A percentile compares a stretch with the other conserved stretches of the same genome.
Evolutionary conservation across 2,888 invertebrate genomes (phyloP).

Genomic region (Stenolophus ochropezus): DNA sequence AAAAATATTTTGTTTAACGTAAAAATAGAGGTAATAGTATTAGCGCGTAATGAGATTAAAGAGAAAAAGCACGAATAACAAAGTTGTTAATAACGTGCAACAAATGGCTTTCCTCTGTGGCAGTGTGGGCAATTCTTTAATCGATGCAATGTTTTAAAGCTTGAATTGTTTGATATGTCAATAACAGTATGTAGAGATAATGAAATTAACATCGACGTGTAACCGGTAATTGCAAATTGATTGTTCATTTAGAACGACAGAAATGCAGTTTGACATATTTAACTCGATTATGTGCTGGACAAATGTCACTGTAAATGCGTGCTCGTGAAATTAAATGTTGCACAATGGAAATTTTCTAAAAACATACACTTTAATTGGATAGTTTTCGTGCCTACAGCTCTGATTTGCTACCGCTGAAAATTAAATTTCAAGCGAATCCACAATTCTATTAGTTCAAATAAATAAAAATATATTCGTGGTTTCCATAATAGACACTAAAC

Average conservation of each 20-base stretch:
- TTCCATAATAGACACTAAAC: too few relatives aligned
- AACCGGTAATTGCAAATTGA: slow-evolving; percentile 59
- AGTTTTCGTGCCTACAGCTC: neutral
- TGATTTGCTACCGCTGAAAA: neutral
- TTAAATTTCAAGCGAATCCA: neutral
- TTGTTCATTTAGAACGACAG: slow-evolving; percentile 60
- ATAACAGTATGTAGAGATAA: slow-evolving; percentile 58
- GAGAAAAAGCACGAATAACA: slow-evolving; percentile 3
- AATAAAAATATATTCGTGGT: too few relatives aligned
- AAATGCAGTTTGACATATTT: slow-evolving; percentile 60
- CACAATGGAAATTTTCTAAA: slow-evolving; percentile 14
- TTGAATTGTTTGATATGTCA: slow-evolving; percentile 57
- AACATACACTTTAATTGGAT: neutral
- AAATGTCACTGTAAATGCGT: slow-evolving; percentile 54
- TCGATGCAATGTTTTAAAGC: slow-evolving; percentile 37
- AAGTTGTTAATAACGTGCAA: slow-evolving; percentile 13
- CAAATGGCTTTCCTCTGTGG: slow-evolving; percentile 2
- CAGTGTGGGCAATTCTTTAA: slow-evolving; percentile 34
- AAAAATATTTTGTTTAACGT: neutral
- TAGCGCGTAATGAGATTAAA: neutral
- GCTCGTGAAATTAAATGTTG: slow-evolving; percentile 47
- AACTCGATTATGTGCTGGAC: slow-evolving; percentile 54
- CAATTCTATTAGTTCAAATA: neutral
- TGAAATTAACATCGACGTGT: slow-evolving; percentile 58
- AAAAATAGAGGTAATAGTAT: neutral